Base-by-base conservation (phyloP, 2,888 invertebrate genomes). In the Cancer borealis region DNA sequence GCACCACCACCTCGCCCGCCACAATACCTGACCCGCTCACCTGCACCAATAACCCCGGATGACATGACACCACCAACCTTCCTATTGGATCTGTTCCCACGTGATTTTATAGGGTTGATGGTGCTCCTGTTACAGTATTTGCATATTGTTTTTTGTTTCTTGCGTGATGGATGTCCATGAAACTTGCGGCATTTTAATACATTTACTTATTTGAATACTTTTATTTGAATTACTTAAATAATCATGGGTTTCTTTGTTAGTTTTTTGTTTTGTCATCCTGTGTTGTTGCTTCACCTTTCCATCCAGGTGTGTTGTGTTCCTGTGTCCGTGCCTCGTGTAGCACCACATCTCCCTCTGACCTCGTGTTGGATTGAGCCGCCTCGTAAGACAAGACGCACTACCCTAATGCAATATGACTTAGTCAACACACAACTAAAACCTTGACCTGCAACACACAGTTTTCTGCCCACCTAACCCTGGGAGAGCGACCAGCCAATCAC, bases 21-120 rank as follows among this genome's bases (percentile, higher is more conserved):
- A 73, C 73, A 6, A 54, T 14, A 14, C 12, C 66, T n/a, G 66
- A 14, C 66, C 14, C 21, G 88, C 88, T 6, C 14, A 47, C 45
- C 14, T n/a, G 14, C 46, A 6, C 88, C 45, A 45, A 88, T 88
- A 88, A n/a, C 46, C 88, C 21, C 45, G 17, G 88, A 88, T 88
- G 88, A 88, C 88, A 88, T 88, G 88, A 88, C 88, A 49, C 89
- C 17, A 45, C 12, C n/a, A 46, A 89, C n/a, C 88, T n/a, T 88
- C 88, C 26, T 45, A 73, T 73, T 73, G 66, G 66, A 73, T 46
- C 45, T 88, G 88, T 88, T 88, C 88, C 88, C 88, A 46, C 17
- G 45, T 88, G 66, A 73, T 73, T 73, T n/a, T 21, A 73, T 73
- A 73, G 66, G n/a, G 6, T n/a, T n/a, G n/a, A n/a, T 8, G 66